These are phyloP conservation scores for Daboia siamensis DNA, from an alignment of 2,113 vertebrate species.

Conservation along the genomic window DNA sequence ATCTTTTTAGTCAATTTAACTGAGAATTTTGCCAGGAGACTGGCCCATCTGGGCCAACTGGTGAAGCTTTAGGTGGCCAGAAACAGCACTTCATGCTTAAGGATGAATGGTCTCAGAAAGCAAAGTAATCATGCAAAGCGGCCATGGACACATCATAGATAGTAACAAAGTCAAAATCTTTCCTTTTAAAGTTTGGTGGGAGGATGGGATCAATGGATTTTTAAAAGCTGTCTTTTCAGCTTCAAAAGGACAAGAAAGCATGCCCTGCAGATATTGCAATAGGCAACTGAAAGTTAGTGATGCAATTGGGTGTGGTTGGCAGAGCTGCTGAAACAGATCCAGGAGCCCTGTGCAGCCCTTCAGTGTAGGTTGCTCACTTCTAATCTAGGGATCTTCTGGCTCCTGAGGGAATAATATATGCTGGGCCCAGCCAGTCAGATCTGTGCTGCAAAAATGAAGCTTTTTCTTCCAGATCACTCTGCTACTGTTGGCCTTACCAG, in stretches of 20 bases:
- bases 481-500: neutral
- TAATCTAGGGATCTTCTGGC: neutral
- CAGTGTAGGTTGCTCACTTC: neutral
- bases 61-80: neutral
- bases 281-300: neutral
- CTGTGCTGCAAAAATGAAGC: neutral
- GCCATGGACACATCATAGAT: neutral
- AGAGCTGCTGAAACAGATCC: neutral
- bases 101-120: neutral
- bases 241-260: neutral
- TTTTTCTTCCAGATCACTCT: no score
- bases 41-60: neutral
- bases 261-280: neutral
- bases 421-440: neutral
- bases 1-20: neutral
- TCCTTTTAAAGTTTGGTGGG: neutral
- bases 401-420: neutral
- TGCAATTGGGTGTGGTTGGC: neutral
- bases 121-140: neutral
- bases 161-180: neutral
- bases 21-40: neutral
- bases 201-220: neutral
- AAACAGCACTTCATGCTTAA: neutral
- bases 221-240: neutral
- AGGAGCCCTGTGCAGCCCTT: neutral